A percentile compares a stretch with the other conserved stretches of the same genome.
Conservation (phyloP, 2,888 invertebrate genomes). For the Drosophila macrospina region DNA sequence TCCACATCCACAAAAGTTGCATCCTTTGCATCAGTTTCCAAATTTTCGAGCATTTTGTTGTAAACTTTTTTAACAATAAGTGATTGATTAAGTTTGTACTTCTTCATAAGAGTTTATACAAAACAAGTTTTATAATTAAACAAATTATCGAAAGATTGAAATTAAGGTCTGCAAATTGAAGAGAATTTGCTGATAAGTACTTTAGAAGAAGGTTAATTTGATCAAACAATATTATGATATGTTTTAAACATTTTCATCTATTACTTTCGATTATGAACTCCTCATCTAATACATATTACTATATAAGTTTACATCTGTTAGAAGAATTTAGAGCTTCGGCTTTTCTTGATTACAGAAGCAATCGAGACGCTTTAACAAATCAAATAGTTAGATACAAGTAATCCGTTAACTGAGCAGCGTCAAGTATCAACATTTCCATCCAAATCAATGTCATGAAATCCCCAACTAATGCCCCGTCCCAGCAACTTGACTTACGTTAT, state of each 20-base stretch:
- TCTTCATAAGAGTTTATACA: not conserved
- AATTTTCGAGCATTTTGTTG: constrained; percentile 20
- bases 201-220: too few species aligned
- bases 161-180: too few species aligned
- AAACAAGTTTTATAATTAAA: not conserved
- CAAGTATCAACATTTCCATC: constrained; percentile 6
- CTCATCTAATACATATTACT: too few species aligned
- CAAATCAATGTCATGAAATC: constrained; percentile 15
- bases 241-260: too few species aligned
- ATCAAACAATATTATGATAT: too few species aligned
- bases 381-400: not conserved
- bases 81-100: not conserved
- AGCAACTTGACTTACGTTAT: constrained; percentile 9
- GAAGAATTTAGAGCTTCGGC: not conserved
- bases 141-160: not conserved
- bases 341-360: not conserved
- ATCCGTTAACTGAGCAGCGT: not conserved
- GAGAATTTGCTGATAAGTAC: too few species aligned
- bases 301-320: not conserved
- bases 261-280: too few species aligned
- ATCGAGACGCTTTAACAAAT: not conserved
- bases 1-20: constrained; percentile 16
- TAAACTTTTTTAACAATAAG: constrained; percentile 20
- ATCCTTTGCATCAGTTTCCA: constrained; percentile 24
- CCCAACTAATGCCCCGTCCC: constrained; percentile 5